Evolutionary conservation across 2,113 vertebrate genomes (phyloP).

Genomic region (Coregonus clupeaformis): DNA sequence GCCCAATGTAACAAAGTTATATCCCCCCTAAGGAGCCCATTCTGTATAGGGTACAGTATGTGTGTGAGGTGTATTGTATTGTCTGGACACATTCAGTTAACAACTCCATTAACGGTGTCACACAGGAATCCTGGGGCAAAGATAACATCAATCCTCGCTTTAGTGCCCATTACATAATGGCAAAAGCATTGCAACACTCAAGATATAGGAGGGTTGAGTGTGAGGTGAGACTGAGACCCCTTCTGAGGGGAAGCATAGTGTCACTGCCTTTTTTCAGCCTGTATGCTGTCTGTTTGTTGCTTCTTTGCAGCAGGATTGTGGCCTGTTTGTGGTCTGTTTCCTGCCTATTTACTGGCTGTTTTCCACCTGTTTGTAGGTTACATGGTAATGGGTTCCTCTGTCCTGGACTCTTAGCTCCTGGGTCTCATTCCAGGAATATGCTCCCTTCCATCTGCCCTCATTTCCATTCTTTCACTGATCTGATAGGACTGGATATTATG

Average conservation of each 20-base stretch:
- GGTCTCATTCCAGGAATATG: conserved; percentile 4
- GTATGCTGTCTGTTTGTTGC: not conserved
- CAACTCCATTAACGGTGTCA: conserved; percentile 67
- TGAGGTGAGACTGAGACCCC: conserved; percentile 32
- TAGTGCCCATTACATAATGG: conserved; percentile 60
- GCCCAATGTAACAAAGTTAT: conserved; percentile 42
- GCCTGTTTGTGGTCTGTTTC: not conserved
- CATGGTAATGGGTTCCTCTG: conserved; percentile 2
- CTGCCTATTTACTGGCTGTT: conserved; percentile 26
- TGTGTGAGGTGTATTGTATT: conserved; percentile 42
- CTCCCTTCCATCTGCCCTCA: not conserved
- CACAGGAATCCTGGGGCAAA: conserved; percentile 61
- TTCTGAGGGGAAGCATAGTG: conserved; percentile 29
- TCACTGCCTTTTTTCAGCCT: not conserved
- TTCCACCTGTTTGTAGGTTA: not conserved
- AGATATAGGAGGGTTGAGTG: conserved; percentile 39
- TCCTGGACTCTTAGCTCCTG: not conserved
- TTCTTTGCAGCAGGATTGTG: too few species aligned
- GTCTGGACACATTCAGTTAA: conserved; percentile 62
- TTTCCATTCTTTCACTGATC: too few species aligned
- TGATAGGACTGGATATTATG: too few species aligned
- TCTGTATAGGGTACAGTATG: not conserved
- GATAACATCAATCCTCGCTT: conserved; percentile 64
- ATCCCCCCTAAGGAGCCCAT: conserved; percentile 26
- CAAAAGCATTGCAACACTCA: not conserved